Evolutionary conservation across 2,888 invertebrate genomes (phyloP).

Genomic region (Ethmia dodecea): DNA sequence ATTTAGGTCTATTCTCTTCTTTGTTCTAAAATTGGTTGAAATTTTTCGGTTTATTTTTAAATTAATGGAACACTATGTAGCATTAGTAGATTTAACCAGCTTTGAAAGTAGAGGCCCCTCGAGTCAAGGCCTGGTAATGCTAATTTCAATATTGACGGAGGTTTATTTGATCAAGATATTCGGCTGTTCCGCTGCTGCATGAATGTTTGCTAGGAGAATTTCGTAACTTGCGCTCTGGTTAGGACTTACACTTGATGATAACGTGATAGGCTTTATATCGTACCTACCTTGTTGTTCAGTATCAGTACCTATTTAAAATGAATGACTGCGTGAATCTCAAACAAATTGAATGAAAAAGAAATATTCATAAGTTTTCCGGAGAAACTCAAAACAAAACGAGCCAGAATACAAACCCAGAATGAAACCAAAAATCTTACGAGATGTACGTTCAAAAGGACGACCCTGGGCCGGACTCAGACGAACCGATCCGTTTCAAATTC

Average conservation of each 20-base stretch:
- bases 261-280: no score
- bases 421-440: no score
- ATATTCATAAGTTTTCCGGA: no score
- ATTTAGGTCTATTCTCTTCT: neutral
- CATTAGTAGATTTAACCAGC: slow-evolving; percentile 2
- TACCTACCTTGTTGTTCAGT: no score
- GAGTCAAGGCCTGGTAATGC: neutral
- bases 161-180: slow-evolving; percentile 12
- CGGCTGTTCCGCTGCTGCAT: slow-evolving; percentile 3
- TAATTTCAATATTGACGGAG: slow-evolving; percentile 9
- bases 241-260: neutral
- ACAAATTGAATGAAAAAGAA: no score
- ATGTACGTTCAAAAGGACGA: slow-evolving; percentile 54
- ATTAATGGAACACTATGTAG: neutral
- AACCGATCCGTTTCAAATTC: slow-evolving; percentile 46
- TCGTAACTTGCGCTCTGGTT: slow-evolving; percentile 1
- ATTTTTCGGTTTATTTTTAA: slow-evolving; percentile 1
- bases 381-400: no score
- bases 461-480: slow-evolving; percentile 40
- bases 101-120: neutral
- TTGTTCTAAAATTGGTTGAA: neutral
- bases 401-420: no score
- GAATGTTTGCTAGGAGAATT: slow-evolving; percentile 1
- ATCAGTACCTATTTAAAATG: no score
- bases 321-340: no score